Conservation (phyloP, 2,888 invertebrate species). For the Troilus luridus region DNA sequence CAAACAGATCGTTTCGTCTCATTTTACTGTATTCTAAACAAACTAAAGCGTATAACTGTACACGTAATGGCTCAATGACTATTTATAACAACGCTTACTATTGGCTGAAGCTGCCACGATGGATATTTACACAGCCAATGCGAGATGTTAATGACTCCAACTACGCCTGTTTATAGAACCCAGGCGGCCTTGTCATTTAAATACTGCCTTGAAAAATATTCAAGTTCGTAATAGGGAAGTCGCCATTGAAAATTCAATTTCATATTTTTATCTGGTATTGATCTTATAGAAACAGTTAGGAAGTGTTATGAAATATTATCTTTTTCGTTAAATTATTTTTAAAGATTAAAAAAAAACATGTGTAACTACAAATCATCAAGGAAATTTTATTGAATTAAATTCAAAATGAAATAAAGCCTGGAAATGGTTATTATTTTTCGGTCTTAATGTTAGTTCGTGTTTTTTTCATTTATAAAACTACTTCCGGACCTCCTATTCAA, state of each 20-base stretch:
- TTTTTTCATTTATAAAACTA: no score
- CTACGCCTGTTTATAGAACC: constrained; percentile 1
- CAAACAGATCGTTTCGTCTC: neutral
- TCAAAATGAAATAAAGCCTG: no score
- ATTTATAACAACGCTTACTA: neutral
- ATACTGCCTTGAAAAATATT: constrained; percentile 15
- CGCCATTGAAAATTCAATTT: neutral
- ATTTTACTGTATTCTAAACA: neutral
- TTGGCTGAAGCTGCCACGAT: neutral
- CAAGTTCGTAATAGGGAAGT: neutral
- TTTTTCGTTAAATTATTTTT: no score
- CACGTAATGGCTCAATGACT: neutral
- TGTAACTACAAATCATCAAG: no score
- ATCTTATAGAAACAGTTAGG: no score
- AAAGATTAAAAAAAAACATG: no score
- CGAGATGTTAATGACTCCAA: neutral
- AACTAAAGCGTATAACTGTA: neutral
- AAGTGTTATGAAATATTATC: no score
- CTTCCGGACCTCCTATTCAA: no score
- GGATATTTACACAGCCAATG: constrained; percentile 37
- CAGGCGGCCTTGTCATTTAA: constrained; percentile 22
- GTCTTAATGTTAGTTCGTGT: no score
- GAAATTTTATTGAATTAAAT: no score
- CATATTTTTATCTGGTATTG: neutral
- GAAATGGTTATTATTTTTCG: no score